Conservation (phyloP, 2,113 vertebrate genomes). For the Cygnus buccinator region DNA sequence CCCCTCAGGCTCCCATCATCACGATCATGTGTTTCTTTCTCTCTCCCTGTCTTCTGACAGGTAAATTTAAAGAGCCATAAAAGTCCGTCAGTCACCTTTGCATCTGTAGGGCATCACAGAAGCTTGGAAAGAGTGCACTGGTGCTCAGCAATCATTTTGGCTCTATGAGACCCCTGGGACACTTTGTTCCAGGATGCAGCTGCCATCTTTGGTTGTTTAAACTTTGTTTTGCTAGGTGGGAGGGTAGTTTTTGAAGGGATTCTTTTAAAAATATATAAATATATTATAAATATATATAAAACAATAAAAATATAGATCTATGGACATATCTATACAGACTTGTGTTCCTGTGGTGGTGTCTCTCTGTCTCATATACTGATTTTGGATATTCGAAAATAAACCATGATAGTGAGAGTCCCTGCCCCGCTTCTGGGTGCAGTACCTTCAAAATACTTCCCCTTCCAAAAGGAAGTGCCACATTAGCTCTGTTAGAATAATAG, state of each 20-base stretch:
- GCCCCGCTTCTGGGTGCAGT: not conserved
- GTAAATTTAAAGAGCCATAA: constrained; percentile 32
- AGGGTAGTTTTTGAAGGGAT: constrained; percentile 65
- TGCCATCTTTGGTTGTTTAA: constrained; percentile 47
- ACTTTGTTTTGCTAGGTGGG: constrained; percentile 63
- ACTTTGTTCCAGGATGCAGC: constrained; percentile 37
- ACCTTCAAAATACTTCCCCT: not conserved
- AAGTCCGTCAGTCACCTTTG: constrained; percentile 13
- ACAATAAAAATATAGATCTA: constrained; percentile 66
- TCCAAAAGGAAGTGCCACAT: not conserved
- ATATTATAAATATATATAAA: constrained; percentile 71
- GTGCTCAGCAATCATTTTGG: constrained; percentile 1
- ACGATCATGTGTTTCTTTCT: not conserved
- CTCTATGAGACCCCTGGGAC: constrained; percentile 18
- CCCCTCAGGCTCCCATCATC: rapidly evolving
- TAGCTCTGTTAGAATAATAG: not conserved
- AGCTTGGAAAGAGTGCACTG: constrained; percentile 6
- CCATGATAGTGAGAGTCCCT: not conserved
- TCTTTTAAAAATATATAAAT: constrained; percentile 70
- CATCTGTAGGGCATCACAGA: constrained; percentile 20
- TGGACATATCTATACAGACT: constrained; percentile 39
- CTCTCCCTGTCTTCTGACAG: constrained; percentile 19
- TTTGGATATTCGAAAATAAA: not conserved
- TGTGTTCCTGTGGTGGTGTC: not conserved
- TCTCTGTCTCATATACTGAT: rapidly evolving